Base-by-base conservation (phyloP, 2,888 invertebrate species). In the Dryocosmus kuriphilus region DNA sequence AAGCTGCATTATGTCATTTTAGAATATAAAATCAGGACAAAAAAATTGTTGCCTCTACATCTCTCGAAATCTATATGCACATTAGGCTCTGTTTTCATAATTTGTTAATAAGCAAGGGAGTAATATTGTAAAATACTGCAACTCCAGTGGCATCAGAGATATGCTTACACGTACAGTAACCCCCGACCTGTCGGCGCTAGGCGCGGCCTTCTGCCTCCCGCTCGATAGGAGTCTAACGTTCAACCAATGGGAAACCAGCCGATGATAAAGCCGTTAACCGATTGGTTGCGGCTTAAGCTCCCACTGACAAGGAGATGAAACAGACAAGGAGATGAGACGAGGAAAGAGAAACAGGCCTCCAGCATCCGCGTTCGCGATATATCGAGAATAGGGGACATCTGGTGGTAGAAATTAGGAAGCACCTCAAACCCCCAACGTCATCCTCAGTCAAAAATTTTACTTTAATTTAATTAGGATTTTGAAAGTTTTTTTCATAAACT, bases 171-270 rank as follows among this genome's bases (percentile, higher is more conserved):
- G 41, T 27, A 19, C 19, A 27, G 46, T 67, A 71, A 71, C 27
- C 46, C 71, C 30, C 71, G 71, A 71, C 71, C 60, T 30, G 75
- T 75, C 76, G 73, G 79, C 73, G 85, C 88, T 86, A 90, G 91
- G 91, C 89, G 90, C 91, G 90, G 90, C 90, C 87, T 88, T 87
- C 81, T 86, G 86, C 84, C 87, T 86, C 82, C 85, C 90, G 91
- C 88, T 90, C 91, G 90, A 91, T 91, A 91, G 89, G 87, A 88
- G 85, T 86, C 85, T 78, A 77, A 84, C 85, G 81, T 82, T 75
- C 86, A 84, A 84, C 91, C 91, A 91, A 91, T 91, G 87, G 85
- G 86, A 84, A 84, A 81, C 81, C 79, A 82, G 83, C 78, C 83
- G 77, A 85, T 83, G 89, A 89, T 87, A 88, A 88, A 88, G 86